Base-by-base conservation (phyloP, 2,113 vertebrate species). In the Phyllopteryx taeniolatus region DNA sequence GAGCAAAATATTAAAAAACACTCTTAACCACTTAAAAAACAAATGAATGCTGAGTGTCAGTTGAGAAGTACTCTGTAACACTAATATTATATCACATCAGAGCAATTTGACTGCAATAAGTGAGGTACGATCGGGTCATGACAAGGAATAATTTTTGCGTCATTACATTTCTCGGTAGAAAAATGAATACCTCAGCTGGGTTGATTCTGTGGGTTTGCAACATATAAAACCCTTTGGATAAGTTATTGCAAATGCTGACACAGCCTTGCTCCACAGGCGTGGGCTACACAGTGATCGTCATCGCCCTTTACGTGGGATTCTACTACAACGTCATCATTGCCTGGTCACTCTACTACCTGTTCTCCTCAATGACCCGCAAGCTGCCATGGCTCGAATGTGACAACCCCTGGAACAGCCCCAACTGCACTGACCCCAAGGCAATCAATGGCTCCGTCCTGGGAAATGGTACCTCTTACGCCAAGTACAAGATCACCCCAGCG, bases 301-400 rank as follows among this genome's bases (percentile, higher is more conserved):
- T 99, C 77, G 98, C 98, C 19, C 87, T 99, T 65, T 99, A 99
- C 13, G 96, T 99, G 49, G 98, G 98, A 81, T 99, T 99, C 94
- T 99, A 99, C 93, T 99, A 99, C 94, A 99, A 99, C 1, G 96
- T 98, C 89, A 99, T 99, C 91, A 99, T 99, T 51, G 98, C 98
- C 71, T 99, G 97, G 98, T 98, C 97, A 1, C 93, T 99, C 20
- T 92, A 97, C 92, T 99, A 99, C 88, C 93, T 99, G 78, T 95
- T 95, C 86, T 95, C 95, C 72, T 99, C 98, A 47, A 98, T 98
- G 92, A 95, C 94, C 47, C 88, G 81, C 8, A 92, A 94, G 39
- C 92, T 99, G 15, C 98, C 98, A 0, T 99, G 98, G 98, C 95
- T 94, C 2, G 81, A 86, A 54, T 99, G 98, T 13, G 91, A 88